Conservation (phyloP, 2,888 invertebrate genomes). For the Saturnia japonica region DNA sequence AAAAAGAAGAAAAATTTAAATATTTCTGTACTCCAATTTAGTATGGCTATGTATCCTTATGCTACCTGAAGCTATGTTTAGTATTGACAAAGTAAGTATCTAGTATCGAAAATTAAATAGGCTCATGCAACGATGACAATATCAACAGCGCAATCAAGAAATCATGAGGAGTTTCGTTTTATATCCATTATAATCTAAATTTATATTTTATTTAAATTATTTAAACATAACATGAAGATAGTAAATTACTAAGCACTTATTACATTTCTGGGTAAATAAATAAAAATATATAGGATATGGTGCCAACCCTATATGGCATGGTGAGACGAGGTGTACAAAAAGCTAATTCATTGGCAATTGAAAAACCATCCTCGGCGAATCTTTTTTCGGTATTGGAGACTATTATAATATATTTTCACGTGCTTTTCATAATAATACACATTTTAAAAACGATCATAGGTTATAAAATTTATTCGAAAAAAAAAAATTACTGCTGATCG, state of each 20-base stretch:
- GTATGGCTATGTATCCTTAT: too few relatives aligned
- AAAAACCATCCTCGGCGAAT: not conserved
- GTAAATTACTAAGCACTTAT: not conserved
- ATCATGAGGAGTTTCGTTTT: too few relatives aligned
- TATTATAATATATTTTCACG: not conserved
- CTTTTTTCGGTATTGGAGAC: not conserved
- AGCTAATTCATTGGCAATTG: conserved; percentile 5
- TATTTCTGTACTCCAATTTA: too few relatives aligned
- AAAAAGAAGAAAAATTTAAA: too few relatives aligned
- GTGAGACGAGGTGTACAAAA: not conserved
- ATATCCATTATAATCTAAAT: too few relatives aligned
- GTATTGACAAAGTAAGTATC: too few relatives aligned
- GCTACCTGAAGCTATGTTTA: too few relatives aligned
- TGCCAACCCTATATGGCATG: not conserved
- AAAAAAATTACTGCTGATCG: not conserved
- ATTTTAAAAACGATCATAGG: not conserved
- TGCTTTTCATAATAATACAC: not conserved
- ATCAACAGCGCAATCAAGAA: too few relatives aligned
- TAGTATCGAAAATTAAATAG: too few relatives aligned
- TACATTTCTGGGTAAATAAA: not conserved
- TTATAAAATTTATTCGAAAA: not conserved
- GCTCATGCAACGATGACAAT: too few relatives aligned
- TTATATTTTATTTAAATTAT: not conserved
- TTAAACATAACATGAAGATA: not conserved
- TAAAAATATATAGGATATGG: not conserved